Base-by-base conservation (phyloP, 2,888 invertebrate genomes). In the Agrypnus murinus region DNA sequence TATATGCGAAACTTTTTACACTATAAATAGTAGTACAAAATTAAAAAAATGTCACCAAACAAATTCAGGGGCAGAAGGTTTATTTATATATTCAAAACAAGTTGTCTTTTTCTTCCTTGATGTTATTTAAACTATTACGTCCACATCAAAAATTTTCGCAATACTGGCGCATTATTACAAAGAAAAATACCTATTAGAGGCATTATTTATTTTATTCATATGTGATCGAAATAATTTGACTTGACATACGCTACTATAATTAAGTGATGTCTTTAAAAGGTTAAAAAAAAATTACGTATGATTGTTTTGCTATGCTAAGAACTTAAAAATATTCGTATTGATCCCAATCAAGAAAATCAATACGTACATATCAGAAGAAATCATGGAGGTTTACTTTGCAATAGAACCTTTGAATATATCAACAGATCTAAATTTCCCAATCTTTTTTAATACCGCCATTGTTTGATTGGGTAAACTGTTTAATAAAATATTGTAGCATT, bases 131-230 rank as follows among this genome's bases (percentile, higher is more conserved):
- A 31, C 14, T 9, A 46, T n/a, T 17, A 48, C 15, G 2, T 25
- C 5, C 25, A 48, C 19, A 48, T n/a, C 19, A 19, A 79, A 77
- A 73, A 77, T 76, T 77, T 79, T 79, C 76, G 69, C 71, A 79
- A 78, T 79, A 79, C 79, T 79, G 79, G 79, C 79, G 78, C 79
- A 78, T 70, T n/a, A 69, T 67, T 73, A 65, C 62, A 68, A 57
- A 25, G n/a, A n/a, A 60, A 46, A 65, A 72, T 65, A 74, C 64
- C 70, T 72, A 63, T 3, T 2, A 25, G 25, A 25, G 38, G 59
- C 60, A 70, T n/a, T 25, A 25, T 25, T 25, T 59, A 59, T 57
- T 25, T 25, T 59, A 59, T 57, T 68, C 69, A 64, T 66, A 73
- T 71, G 69, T 67, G 69, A 67, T 65, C 69, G 68, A 75, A 69